phyloP scores from a whole-genome alignment of 2,888 invertebrate genomes.

The Andrena praecox region DNA sequence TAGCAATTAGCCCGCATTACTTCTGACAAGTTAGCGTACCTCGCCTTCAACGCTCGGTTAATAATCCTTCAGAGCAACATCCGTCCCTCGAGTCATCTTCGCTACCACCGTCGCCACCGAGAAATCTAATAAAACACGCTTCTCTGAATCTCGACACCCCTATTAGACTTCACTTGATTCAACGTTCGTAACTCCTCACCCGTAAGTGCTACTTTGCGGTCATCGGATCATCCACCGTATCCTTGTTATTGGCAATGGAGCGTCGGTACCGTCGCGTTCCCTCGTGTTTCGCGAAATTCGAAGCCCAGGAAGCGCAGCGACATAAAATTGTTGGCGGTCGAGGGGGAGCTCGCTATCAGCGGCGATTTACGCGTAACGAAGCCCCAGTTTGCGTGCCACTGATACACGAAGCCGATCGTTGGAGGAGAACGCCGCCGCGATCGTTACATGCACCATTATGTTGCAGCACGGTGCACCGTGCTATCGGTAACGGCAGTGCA shows the following conservation, averaged over 20 bases:
- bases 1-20: conserved; percentile 54
- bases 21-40: conserved; percentile 41
- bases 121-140: conserved; percentile 1
- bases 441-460: conserved; percentile 73
- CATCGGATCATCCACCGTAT: background rate
- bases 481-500: conserved; percentile 66
- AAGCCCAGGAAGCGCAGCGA: conserved; percentile 7
- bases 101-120: background rate
- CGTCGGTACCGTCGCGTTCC: background rate
- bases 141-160: conserved; percentile 2
- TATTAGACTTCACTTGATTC: background rate
- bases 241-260: background rate
- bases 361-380: conserved; percentile 58
- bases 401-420: conserved; percentile 60
- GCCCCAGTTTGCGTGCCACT: conserved; percentile 66
- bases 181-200: background rate
- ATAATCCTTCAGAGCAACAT: conserved; percentile 26
- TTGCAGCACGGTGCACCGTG: conserved; percentile 55
- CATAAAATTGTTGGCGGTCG: conserved; percentile 15
- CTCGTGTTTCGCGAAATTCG: background rate
- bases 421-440: conserved; percentile 55
- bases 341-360: conserved; percentile 21
- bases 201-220: background rate
- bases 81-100: conserved; percentile 8
- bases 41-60: conserved; percentile 18